phyloP scores from a whole-genome alignment of 2,888 invertebrate species.

The Limenitis camilla region DNA sequence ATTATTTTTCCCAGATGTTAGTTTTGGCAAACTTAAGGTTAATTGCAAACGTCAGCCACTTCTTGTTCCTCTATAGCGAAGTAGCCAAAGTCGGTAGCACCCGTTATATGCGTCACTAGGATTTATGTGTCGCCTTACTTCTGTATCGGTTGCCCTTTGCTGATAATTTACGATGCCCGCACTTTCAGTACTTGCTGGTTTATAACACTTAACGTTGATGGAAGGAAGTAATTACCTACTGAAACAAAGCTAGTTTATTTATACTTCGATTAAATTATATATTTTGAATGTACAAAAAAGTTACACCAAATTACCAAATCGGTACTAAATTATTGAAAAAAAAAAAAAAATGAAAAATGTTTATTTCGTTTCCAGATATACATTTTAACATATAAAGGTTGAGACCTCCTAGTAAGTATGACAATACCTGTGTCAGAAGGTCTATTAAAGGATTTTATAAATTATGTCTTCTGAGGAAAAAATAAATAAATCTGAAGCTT shows the following conservation, averaged over 20 bases:
- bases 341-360: too few species aligned
- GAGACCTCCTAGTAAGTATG: too few species aligned
- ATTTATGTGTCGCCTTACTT: constrained; percentile 43
- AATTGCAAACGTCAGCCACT: background rate
- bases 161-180: constrained; percentile 37
- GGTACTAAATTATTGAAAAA: too few species aligned
- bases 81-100: constrained; percentile 16
- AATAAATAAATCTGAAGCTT: too few species aligned
- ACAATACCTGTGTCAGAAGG: too few species aligned
- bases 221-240: constrained; percentile 6
- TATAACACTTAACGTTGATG: constrained; percentile 15
- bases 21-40: background rate
- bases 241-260: background rate
- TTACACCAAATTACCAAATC: too few species aligned
- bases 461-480: too few species aligned
- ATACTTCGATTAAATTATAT: background rate
- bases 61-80: constrained; percentile 16
- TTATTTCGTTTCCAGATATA: too few species aligned
- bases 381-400: too few species aligned
- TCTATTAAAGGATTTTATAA: too few species aligned
- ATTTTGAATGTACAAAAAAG: too few species aligned
- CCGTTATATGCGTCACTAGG: constrained; percentile 29
- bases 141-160: constrained; percentile 36
- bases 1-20: too few species aligned
- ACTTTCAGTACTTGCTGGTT: constrained; percentile 17